Percentiles rank a stretch among this genome's conserved stretches.
phyloP scores from a whole-genome alignment of 2,888 invertebrate species.

The Nycteola revayana region DNA sequence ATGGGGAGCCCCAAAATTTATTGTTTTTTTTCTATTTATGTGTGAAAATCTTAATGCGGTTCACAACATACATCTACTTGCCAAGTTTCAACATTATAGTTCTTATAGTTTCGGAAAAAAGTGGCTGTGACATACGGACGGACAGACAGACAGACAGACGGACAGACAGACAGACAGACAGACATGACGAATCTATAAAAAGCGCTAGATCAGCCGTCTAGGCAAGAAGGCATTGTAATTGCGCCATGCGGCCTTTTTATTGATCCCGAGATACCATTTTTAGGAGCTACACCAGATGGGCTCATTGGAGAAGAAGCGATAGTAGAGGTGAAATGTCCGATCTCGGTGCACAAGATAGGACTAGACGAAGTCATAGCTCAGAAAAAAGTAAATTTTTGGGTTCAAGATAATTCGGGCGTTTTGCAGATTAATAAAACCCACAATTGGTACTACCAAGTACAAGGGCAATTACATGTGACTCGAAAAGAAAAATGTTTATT shows the following conservation, averaged over 20 bases:
- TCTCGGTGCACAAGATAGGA: background rate
- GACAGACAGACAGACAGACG: background rate
- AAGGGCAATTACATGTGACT: constrained; percentile 7
- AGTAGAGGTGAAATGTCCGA: constrained; percentile 7
- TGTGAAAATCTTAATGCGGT: too few relatives aligned
- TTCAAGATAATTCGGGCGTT: background rate
- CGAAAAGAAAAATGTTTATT: constrained; percentile 2
- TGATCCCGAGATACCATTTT: constrained; percentile 1
- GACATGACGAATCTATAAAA: too few relatives aligned
- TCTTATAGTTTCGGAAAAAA: too few relatives aligned
- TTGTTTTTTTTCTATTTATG: too few relatives aligned
- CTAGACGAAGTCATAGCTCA: background rate
- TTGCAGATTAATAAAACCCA: background rate
- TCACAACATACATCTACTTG: too few relatives aligned
- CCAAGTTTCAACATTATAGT: too few relatives aligned
- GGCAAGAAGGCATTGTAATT: background rate
- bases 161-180: background rate
- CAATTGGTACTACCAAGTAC: constrained; percentile 6
- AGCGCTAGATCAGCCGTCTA: too few relatives aligned
- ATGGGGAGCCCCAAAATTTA: too few relatives aligned
- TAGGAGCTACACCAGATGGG: constrained; percentile 5
- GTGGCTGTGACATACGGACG: too few relatives aligned
- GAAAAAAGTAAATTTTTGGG: constrained; percentile 4
- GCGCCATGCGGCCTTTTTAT: constrained; percentile 6
- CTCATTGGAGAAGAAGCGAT: background rate